A percentile compares a stretch with the other conserved stretches of the same genome.
Conservation (phyloP, 2,888 invertebrate species). For the Glyphotaelius pellucidus region DNA sequence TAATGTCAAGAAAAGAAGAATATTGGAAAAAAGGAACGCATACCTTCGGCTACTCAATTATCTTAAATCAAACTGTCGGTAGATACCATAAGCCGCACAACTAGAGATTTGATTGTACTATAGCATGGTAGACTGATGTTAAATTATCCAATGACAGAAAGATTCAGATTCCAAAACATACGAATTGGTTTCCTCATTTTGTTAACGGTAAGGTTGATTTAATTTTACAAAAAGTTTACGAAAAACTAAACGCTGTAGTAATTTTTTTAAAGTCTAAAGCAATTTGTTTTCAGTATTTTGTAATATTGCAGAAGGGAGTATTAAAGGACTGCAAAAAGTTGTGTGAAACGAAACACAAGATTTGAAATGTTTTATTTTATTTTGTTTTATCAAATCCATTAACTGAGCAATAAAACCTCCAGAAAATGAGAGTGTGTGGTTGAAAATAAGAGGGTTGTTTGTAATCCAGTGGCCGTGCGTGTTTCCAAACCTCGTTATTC, state of each 20-base stretch:
- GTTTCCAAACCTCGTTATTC: slow-evolving; percentile 37
- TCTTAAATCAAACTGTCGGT: no score
- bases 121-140: no score
- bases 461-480: slow-evolving; percentile 34
- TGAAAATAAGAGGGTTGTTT: slow-evolving; percentile 25
- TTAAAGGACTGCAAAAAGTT: slow-evolving; percentile 10
- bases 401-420: slow-evolving; percentile 31
- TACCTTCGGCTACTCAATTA: no score
- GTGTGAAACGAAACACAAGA: background rate
- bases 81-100: no score
- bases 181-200: no score
- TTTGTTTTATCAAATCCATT: slow-evolving; percentile 39
- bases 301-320: background rate
- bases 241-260: background rate
- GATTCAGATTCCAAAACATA: no score
- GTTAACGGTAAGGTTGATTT: no score
- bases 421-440: slow-evolving; percentile 19
- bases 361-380: slow-evolving; percentile 19
- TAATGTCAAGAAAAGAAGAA: no score
- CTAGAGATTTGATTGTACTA: no score
- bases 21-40: no score
- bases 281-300: background rate
- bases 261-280: background rate
- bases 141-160: no score
- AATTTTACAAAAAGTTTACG: no score